Conservation (phyloP, 2,888 invertebrate species). For the Erynnis tages region DNA sequence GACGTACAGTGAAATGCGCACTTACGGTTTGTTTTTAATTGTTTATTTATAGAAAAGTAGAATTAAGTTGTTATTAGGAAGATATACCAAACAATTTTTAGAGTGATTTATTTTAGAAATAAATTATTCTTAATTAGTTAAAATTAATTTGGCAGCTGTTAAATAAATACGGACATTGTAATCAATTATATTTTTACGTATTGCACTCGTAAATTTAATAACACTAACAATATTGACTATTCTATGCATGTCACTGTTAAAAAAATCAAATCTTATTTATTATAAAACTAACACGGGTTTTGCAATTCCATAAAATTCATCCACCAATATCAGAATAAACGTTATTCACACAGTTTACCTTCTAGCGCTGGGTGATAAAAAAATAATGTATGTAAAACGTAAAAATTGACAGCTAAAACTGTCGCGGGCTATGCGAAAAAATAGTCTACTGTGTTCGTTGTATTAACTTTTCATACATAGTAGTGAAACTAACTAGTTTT, state of each 20-base stretch:
- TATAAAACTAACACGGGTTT: neutral
- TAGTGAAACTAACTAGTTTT: conserved; percentile 21
- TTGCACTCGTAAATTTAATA: too few species aligned
- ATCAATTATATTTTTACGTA: too few species aligned
- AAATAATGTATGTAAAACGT: conserved; percentile 22
- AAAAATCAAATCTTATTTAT: neutral
- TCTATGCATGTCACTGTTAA: neutral
- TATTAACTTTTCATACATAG: conserved; percentile 22
- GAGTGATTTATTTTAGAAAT: too few species aligned
- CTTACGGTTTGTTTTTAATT: too few species aligned
- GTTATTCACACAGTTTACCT: conserved; percentile 19
- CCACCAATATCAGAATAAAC: conserved; percentile 8
- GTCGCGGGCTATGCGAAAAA: conserved; percentile 13
- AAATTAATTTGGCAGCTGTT: too few species aligned
- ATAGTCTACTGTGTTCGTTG: conserved; percentile 7
- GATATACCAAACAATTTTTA: too few species aligned
- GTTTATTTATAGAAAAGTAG: too few species aligned
- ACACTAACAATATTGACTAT: too few species aligned
- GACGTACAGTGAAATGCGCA: conserved; percentile 7
- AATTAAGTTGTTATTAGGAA: too few species aligned
- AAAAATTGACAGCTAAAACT: conserved; percentile 19
- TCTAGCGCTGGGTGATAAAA: conserved; percentile 17
- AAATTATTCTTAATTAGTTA: too few species aligned
- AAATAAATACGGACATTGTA: too few species aligned
- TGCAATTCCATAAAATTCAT: neutral